A percentile compares a stretch with the other conserved stretches of the same genome.
Conservation (phyloP, 2,113 vertebrate species). For the Megaceryle torquata region DNA sequence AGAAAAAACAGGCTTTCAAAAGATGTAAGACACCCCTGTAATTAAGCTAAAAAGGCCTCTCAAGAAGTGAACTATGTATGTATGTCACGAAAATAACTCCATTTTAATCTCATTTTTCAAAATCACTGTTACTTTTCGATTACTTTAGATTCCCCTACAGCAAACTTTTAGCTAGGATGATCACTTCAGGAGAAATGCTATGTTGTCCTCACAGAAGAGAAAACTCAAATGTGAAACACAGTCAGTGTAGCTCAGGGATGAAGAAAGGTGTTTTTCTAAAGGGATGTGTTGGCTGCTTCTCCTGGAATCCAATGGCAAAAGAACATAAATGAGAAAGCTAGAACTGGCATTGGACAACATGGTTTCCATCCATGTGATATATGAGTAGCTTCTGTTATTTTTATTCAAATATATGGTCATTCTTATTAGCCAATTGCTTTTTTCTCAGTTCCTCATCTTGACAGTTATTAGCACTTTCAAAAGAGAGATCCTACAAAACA, state of each 20-base stretch:
- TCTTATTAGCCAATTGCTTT: not conserved
- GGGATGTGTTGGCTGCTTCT: not conserved
- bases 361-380: not conserved
- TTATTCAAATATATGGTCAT: not conserved
- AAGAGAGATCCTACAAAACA: not conserved
- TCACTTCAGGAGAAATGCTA: not conserved
- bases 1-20: not conserved
- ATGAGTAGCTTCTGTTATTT: not conserved
- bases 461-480: not conserved
- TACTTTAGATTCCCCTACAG: not conserved
- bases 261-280: not conserved
- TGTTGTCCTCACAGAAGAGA: not conserved
- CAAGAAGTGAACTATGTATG: not conserved
- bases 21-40: not conserved
- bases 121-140: not conserved
- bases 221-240: not conserved
- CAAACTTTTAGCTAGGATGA: not conserved
- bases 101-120: not conserved
- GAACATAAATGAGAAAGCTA: not conserved
- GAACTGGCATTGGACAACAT: not conserved
- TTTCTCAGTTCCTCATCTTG: not conserved
- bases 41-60: not conserved
- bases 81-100: not conserved
- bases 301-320: not conserved
- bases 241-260: not conserved